Percentiles rank a stretch among this genome's conserved stretches.
phyloP scores from a whole-genome alignment of 2,888 invertebrate genomes.

The Drosophila paramelanica region DNA sequence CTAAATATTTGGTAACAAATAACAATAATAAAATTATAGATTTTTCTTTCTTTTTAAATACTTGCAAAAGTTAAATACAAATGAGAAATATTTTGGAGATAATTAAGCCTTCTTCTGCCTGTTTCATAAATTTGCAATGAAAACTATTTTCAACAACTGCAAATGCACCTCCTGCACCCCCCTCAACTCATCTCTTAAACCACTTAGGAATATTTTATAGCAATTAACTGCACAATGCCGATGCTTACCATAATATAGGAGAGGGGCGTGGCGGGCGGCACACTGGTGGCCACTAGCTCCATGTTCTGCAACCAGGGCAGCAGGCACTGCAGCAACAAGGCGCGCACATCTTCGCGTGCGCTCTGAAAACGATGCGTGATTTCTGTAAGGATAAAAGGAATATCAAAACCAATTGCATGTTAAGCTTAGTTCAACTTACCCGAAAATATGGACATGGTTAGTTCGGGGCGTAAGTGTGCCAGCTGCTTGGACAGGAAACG shows the following conservation, averaged over 20 bases:
- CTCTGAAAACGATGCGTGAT: conserved; percentile 98
- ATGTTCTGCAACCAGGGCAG: conserved; percentile 99
- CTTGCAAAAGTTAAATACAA: too few species aligned
- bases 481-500: conserved; percentile 96
- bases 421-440: conserved; percentile 87
- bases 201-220: neutral
- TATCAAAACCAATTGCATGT: neutral
- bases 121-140: too few species aligned
- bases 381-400: conserved; percentile 87
- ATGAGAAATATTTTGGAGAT: too few species aligned
- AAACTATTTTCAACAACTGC: too few species aligned
- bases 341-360: conserved; percentile 96
- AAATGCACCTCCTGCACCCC: too few species aligned
- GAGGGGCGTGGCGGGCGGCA: conserved; percentile 94
- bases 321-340: conserved; percentile 95
- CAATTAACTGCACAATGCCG: neutral
- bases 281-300: conserved; percentile 98
- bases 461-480: conserved; percentile 96
- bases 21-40: too few species aligned
- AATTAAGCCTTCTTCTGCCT: too few species aligned
- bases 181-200: neutral
- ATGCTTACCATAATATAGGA: conserved; percentile 91
- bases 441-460: conserved; percentile 99
- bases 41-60: too few species aligned
- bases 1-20: too few species aligned